These are phyloP conservation scores for Drosophila obscura DNA, from an alignment of 1,140 invertebrate genomes.

Conservation along the genomic window DNA sequence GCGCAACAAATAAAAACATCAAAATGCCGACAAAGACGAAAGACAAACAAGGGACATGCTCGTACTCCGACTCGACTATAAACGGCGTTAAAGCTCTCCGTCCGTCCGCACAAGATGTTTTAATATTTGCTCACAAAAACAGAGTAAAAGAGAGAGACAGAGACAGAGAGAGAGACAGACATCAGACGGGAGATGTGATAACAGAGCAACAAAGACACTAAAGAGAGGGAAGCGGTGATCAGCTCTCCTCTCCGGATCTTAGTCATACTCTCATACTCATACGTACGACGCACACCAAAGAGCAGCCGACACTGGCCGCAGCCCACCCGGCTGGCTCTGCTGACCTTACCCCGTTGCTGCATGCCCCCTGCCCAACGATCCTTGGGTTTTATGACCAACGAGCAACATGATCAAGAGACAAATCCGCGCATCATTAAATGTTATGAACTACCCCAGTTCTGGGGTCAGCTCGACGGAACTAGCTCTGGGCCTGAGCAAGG, in stretches of 20 bases:
- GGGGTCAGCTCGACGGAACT: constrained; percentile 30
- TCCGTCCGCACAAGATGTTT: no score
- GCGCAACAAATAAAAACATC: constrained; percentile 54
- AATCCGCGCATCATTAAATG: constrained; percentile 62
- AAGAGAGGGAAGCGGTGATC: constrained; percentile 37
- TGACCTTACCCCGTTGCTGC: constrained; percentile 26
- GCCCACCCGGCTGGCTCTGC: constrained; percentile 11
- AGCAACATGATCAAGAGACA: constrained; percentile 53
- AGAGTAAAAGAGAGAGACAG: constrained; percentile 4
- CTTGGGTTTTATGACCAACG: constrained; percentile 42
- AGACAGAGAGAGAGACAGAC: constrained; percentile 1
- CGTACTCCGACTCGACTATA: neutral
- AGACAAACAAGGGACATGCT: constrained; percentile 32
- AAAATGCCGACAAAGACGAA: constrained; percentile 69
- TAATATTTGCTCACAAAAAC: neutral
- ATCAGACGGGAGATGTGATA: constrained; percentile 10
- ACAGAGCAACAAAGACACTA: constrained; percentile 45
- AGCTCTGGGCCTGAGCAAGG: constrained; percentile 6
- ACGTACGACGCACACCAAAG: constrained; percentile 19
- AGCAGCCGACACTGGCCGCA: constrained; percentile 16
- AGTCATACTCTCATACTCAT: constrained; percentile 14
- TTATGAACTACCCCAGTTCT: constrained; percentile 38
- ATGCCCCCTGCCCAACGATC: constrained; percentile 1
- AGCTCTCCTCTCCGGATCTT: constrained; percentile 29
- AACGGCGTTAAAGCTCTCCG: constrained; percentile 18